Evolutionary conservation across 2,888 invertebrate genomes (phyloP), one percentile per base, ranked within the genome.

Genomic region (Loripinus fragilis): DNA sequence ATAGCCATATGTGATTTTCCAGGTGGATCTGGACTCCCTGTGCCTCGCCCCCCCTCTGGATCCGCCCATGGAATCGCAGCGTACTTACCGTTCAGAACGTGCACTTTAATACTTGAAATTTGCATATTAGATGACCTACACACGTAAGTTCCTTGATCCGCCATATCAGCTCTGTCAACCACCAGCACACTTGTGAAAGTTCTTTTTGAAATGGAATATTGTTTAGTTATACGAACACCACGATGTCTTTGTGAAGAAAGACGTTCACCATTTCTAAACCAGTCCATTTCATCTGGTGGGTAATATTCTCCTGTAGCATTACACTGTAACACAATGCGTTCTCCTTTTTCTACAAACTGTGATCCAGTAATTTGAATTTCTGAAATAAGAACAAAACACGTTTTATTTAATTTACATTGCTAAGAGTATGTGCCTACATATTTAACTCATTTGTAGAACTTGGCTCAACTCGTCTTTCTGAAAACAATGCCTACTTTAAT

Each of bases 251-350:
- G 84, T 20, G 89, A 86, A 64, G 88, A 83, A 30, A 92, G 85
- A 78, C 87, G 86, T 75, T 87, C 81, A n/a, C 91, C 91, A 68
- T 91, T 86, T 72, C 89, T 89, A 81, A 90, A 91, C 92, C 92
- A 92, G 76, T 90, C 89, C 60, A 92, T 88, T 75, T 91, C 89
- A 38, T 90, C 90, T 8, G 92, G 92, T 5, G 90, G 88, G 50
- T 89, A 88, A 25, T 90, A 89, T 38, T 90, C 90, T 7, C 91
- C 92, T 3, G 91, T 90, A 23, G 91, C 91, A 78, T 92, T 92
- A 80, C 92, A 92, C 66, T 85, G 80, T 50, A 92, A 82, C 33
- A 83, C 76, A 17, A 92, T 86, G 23, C 83, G 67, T 23, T 89
- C 88, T 0, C 91, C 91, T n/a, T 85, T 79, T 71, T 91, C 91